Evolutionary conservation across 1,140 invertebrate genomes (phyloP), one percentile per base, ranked within the genome.

Genomic region (Archivesica marissinica): DNA sequence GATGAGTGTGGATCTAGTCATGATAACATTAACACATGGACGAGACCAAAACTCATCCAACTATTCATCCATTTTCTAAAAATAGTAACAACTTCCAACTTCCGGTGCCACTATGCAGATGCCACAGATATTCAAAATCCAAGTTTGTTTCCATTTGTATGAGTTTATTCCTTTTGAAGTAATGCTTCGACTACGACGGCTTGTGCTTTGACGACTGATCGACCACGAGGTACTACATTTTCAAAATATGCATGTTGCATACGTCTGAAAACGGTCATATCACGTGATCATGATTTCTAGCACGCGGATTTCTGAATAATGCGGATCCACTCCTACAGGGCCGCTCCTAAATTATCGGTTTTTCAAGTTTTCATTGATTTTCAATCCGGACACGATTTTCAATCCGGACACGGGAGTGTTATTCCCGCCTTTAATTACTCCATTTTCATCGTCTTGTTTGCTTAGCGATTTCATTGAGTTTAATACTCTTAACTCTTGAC

Each of bases 1-100:
- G 74, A 76, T 76, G 74, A 76, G 74, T 76, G 74, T 76, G 74
- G 74, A 76, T 76, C 74, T 76, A 76, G 74, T 76, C 74, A 76
- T 76, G 74, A 56, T 35, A 33, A 56, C 6, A 56, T 52, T 13
- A 38, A 56, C 50, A 59, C 74, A 76, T 76, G 74, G 74, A 76
- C 74, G 74, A 76, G 74, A 76, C 74, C 54, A 54, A 76, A 76
- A 76, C 74, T 41, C 74, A 76, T 76, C 74, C 74, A 76, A 76
- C 54, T 52, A 72, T 72, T 47, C 41, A 72, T 72, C 68, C 68
- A 72, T 47, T 50, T 72, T 72, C 41, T 47, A 47, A 52, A 30
- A 47, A 72, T 47, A 72, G 68, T 47, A 70, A 70, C 66, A 2
- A 44, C 38, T 23, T 70, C 33, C 39, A 41, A 70, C 66, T 44